Conservation (phyloP, 2,797 vertebrate species). For the Macropodus opercularis region DNA sequence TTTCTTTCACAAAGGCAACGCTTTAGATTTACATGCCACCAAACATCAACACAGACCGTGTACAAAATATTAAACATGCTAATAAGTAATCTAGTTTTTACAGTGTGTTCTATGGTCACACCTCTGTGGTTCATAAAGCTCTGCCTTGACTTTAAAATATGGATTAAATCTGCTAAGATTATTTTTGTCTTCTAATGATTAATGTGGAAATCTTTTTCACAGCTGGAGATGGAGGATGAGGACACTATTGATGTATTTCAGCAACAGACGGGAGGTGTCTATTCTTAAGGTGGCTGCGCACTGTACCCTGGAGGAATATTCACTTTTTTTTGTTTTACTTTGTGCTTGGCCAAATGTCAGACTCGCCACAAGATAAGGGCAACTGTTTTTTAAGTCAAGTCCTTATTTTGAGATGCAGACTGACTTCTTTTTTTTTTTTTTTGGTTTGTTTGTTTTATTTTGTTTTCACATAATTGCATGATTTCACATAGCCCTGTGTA, state of each 20-base stretch:
- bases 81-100: no score
- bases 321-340: conserved; percentile 7
- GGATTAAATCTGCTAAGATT: not conserved
- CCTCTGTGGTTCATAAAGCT: no score
- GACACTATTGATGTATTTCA: conserved; percentile 95
- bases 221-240: conserved; percentile 97
- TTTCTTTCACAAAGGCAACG: no score
- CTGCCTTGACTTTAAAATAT: not conserved
- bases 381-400: conserved; percentile 30
- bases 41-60: no score
- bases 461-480: conserved; percentile 32
- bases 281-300: conserved; percentile 67
- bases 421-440: conserved; percentile 30
- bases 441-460: conserved; percentile 25
- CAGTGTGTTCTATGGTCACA: no score
- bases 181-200: not conserved
- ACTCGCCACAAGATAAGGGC: conserved; percentile 36
- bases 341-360: conserved; percentile 40
- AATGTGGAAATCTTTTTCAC: conserved; percentile 13
- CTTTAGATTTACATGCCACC: no score
- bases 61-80: no score
- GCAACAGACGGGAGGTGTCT: conserved; percentile 90
- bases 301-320: conserved; percentile 54
- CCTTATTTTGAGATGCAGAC: conserved; percentile 42
- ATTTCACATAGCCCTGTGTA: conserved; percentile 43